These are phyloP conservation scores for Neoseiulus cucumeris DNA, from an alignment of 1,140 invertebrate species.

Conservation along the genomic window DNA sequence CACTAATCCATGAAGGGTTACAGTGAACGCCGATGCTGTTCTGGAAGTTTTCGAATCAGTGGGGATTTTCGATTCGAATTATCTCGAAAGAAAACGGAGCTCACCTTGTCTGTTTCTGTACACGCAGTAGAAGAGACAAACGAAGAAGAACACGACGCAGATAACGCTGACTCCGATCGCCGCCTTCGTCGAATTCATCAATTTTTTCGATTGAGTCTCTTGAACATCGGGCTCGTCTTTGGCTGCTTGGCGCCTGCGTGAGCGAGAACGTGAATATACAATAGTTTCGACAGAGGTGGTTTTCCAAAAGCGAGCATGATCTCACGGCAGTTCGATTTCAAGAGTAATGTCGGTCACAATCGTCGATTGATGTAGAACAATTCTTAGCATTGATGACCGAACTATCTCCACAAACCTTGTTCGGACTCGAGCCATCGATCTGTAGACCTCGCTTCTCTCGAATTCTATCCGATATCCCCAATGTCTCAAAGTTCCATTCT, in stretches of 20 bases:
- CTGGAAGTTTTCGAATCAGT: too few species aligned
- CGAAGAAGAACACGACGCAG: not conserved
- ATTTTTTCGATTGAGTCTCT: not conserved
- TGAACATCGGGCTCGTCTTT: not conserved
- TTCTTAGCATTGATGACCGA: not conserved
- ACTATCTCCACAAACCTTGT: too few species aligned
- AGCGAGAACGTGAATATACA: not conserved
- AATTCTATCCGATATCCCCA: constrained; percentile 2
- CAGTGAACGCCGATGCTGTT: too few species aligned
- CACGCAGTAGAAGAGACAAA: not conserved
- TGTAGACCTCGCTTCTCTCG: constrained; percentile 6
- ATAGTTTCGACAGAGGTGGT: not conserved
- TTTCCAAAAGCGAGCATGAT: not conserved
- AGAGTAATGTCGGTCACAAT: not conserved
- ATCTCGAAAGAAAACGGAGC: too few species aligned
- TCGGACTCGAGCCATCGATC: not conserved
- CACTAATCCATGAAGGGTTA: too few species aligned
- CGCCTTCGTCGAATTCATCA: not conserved
- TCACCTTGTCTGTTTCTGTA: constrained; percentile 8
- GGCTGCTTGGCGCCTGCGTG: not conserved
- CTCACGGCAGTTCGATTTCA: not conserved
- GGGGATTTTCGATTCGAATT: too few species aligned
- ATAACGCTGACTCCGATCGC: constrained; percentile 4
- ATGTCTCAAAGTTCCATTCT: not conserved
- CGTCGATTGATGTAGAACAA: not conserved